These are phyloP conservation scores for Helicoverpa zea DNA, from an alignment of 1,140 invertebrate genomes.

Conservation along the genomic window DNA sequence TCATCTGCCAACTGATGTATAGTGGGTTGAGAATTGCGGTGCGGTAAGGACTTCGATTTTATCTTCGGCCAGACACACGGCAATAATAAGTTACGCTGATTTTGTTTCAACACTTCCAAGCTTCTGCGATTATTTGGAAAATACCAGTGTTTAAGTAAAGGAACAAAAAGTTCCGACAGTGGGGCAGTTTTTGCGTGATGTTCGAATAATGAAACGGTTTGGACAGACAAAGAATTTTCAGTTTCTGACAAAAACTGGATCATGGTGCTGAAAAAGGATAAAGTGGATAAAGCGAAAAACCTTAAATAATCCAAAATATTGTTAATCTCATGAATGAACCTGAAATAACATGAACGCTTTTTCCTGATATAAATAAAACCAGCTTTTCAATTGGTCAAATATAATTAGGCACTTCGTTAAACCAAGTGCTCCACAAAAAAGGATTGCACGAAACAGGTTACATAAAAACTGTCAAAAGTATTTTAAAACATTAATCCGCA, in stretches of 20 bases:
- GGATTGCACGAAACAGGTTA: constrained; percentile 15
- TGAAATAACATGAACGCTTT: not conserved
- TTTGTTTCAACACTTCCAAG: constrained; percentile 26
- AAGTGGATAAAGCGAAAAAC: not conserved
- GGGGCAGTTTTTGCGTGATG: no score
- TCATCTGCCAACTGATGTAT: constrained; percentile 40
- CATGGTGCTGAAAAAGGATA: no score
- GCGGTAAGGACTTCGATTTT: constrained; percentile 24
- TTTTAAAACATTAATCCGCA: constrained; percentile 39
- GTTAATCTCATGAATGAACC: not conserved
- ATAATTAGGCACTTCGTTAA: constrained; percentile 28
- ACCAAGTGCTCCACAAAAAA: constrained; percentile 8
- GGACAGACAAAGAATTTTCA: no score
- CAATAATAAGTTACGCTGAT: constrained; percentile 38
- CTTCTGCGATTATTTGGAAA: no score
- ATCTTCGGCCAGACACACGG: constrained; percentile 33
- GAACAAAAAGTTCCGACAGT: no score
- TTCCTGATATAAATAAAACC: no score
- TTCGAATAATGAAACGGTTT: no score
- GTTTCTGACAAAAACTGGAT: no score
- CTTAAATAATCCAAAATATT: not conserved
- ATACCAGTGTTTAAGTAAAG: no score
- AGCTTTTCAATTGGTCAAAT: not conserved
- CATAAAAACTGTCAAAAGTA: constrained; percentile 41
- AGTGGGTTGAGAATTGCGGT: constrained; percentile 41